Percentiles rank a stretch among this genome's conserved stretches.
Conservation (phyloP, 2,888 invertebrate species). For the Philopedon plagiatum region DNA sequence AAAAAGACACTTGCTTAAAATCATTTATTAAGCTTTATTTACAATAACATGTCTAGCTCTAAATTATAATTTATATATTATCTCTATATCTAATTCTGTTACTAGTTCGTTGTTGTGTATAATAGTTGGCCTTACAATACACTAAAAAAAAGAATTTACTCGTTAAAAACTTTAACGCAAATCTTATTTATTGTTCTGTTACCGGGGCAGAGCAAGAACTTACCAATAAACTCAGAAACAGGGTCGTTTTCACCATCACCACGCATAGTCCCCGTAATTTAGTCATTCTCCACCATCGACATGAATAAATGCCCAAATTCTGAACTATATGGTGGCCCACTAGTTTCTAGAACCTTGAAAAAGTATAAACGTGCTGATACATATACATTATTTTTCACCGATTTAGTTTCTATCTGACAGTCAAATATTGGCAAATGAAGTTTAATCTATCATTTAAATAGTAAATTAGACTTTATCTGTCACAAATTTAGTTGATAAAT, state of each 20-base stretch:
- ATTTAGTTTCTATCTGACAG: no score
- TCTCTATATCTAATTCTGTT: no score
- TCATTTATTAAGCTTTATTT: no score
- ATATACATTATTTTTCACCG: no score
- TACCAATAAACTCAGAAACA: conserved; percentile 95
- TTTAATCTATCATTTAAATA: no score
- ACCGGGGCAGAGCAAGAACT: conserved; percentile 56
- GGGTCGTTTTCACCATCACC: conserved; percentile 94
- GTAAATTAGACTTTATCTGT: no score
- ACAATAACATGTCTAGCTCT: no score
- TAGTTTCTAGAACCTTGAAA: conserved; percentile 92
- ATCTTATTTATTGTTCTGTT: background rate
- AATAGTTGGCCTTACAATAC: conserved; percentile 71
- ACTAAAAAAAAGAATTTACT: conserved; percentile 63
- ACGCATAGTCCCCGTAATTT: conserved; percentile 95
- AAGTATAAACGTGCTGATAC: background rate
- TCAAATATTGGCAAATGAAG: no score
- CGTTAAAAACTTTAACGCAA: no score
- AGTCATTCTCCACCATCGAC: conserved; percentile 97
- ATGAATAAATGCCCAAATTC: conserved; percentile 95
- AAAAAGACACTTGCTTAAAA: no score
- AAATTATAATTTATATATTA: no score
- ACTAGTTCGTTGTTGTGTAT: conserved; percentile 60
- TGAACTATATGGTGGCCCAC: conserved; percentile 94
- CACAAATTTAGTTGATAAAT: no score